Conservation (phyloP, 2,797 vertebrate genomes). For the Rousettus madagascariensis region DNA sequence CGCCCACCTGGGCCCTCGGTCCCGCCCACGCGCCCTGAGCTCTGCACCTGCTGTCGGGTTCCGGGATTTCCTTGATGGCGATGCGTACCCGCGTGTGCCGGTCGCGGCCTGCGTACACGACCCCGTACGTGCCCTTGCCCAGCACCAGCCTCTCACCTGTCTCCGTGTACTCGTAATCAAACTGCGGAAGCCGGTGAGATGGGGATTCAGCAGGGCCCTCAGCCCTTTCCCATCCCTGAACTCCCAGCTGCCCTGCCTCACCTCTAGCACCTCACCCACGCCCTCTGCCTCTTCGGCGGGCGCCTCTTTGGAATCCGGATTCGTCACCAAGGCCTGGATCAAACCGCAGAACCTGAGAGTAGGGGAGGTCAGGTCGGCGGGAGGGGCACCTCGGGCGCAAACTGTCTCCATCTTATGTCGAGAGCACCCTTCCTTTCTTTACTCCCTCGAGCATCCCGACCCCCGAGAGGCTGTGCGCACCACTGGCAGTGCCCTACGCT, state of each 20-base stretch:
- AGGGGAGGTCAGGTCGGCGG: background rate
- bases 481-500: slow-evolving; percentile 90
- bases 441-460: background rate
- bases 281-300: slow-evolving; percentile 62
- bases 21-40: background rate
- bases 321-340: slow-evolving; percentile 89
- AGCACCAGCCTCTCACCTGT: slow-evolving; percentile 89
- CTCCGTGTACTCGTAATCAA: slow-evolving; percentile 90
- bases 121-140: slow-evolving; percentile 93
- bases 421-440: background rate
- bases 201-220: background rate
- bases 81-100: slow-evolving; percentile 93
- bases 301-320: slow-evolving; percentile 4
- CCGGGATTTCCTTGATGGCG: slow-evolving; percentile 96
- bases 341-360: slow-evolving; percentile 90
- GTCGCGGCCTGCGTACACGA: slow-evolving; percentile 93
- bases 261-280: slow-evolving; percentile 88
- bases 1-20: rapidly evolving
- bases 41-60: slow-evolving; percentile 91
- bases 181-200: slow-evolving; percentile 80
- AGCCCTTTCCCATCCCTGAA: background rate
- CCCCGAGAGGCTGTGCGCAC: slow-evolving; percentile 80
- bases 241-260: slow-evolving; percentile 72
- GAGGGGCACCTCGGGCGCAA: background rate
- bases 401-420: background rate